These are phyloP conservation scores for Anguilla anguilla DNA, from an alignment of 2,797 vertebrate genomes.

Conservation along the genomic window DNA sequence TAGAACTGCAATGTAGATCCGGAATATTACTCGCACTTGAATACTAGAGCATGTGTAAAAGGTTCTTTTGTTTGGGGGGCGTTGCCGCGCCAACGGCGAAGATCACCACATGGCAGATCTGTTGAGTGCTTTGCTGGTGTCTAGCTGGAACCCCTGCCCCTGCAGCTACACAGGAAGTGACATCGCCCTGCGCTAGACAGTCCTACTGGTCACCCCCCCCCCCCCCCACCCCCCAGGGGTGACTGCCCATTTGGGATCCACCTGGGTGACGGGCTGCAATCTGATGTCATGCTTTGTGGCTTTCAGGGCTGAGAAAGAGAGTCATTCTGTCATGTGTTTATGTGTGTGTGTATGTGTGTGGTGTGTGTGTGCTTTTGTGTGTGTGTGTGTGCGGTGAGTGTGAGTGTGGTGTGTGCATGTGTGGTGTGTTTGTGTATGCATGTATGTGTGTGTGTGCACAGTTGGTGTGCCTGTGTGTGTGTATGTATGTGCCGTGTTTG, in stretches of 20 bases:
- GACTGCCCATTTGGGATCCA: not conserved
- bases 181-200: not conserved
- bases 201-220: not conserved
- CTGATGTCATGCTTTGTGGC: conserved; percentile 11
- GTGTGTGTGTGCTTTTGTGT: too few relatives aligned
- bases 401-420: too few relatives aligned
- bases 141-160: too few relatives aligned
- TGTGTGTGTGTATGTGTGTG: too few relatives aligned
- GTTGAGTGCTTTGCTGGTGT: not conserved
- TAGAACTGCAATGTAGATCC: not conserved
- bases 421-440: too few relatives aligned
- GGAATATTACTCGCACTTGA: not conserved
- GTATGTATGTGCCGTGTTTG: too few relatives aligned
- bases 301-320: not conserved
- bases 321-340: not conserved
- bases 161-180: not conserved
- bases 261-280: not conserved
- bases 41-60: not conserved
- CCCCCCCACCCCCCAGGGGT: not conserved
- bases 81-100: not conserved
- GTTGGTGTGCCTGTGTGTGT: too few relatives aligned
- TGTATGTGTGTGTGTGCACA: too few relatives aligned
- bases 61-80: not conserved
- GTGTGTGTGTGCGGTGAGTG: too few relatives aligned
- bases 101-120: not conserved